Conservation (phyloP, 1,140 invertebrate species). For the Radopholus similis region DNA sequence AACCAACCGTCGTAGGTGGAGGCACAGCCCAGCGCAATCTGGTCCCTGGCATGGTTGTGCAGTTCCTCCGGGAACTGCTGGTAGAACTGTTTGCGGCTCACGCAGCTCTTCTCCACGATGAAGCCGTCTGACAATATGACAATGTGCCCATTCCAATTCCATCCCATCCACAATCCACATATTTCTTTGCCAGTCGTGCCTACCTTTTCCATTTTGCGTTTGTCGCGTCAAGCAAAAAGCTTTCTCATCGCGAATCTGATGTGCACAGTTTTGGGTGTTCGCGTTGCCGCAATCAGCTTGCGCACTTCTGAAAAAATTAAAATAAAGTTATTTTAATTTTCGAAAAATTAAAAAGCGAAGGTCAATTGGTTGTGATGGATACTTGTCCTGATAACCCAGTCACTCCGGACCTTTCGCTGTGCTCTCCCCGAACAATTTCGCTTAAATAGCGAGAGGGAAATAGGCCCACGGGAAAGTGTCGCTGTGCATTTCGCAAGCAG, state of each 20-base stretch:
- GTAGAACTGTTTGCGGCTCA: conserved; percentile 20
- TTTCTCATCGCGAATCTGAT: conserved; percentile 6
- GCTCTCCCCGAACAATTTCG: too few species aligned
- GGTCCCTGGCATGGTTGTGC: background rate
- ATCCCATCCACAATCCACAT: background rate
- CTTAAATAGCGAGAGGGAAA: too few species aligned
- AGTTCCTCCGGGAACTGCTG: conserved; percentile 30
- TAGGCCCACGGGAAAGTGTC: too few species aligned
- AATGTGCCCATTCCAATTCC: background rate
- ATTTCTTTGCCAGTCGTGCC: background rate
- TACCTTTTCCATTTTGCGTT: conserved; percentile 33
- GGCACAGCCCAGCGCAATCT: conserved; percentile 18
- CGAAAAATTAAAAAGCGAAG: too few species aligned
- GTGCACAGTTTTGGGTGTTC: conserved; percentile 5
- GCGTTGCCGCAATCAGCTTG: conserved; percentile 20
- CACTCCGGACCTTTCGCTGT: too few species aligned
- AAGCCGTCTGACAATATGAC: conserved; percentile 15
- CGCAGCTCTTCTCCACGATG: conserved; percentile 31
- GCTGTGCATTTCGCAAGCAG: too few species aligned
- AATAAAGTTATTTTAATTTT: background rate
- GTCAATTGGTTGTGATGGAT: too few species aligned
- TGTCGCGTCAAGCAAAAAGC: conserved; percentile 31
- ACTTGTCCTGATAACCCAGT: too few species aligned
- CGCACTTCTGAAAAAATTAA: conserved; percentile 20
- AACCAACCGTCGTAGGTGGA: conserved; percentile 27